Percentiles rank a stretch among this genome's conserved stretches.
phyloP scores from a whole-genome alignment of 2,113 vertebrate species.

The Piaya cayana region DNA sequence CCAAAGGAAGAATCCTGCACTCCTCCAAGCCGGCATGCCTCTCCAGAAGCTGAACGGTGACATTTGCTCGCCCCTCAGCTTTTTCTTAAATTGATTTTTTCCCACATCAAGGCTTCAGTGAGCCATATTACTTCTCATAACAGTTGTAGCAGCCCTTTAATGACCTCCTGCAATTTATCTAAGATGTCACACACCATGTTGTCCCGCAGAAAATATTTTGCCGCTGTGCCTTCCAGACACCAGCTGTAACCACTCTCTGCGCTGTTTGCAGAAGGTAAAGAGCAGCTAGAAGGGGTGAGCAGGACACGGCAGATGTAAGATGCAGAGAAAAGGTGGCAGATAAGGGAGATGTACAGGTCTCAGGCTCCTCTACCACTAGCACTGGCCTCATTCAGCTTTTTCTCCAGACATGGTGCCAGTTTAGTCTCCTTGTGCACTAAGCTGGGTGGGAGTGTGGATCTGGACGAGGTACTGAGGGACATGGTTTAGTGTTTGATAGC shows the following conservation, averaged over 20 bases:
- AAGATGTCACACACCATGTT: not conserved
- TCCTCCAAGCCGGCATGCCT: not conserved
- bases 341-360: not conserved
- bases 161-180: not conserved
- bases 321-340: not conserved
- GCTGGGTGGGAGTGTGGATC: too few species aligned
- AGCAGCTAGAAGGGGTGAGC: not conserved
- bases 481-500: too few species aligned
- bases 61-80: not conserved
- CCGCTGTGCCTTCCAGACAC: not conserved
- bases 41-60: not conserved
- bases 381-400: not conserved
- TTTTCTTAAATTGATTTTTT: not conserved
- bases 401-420: not conserved
- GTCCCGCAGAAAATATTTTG: not conserved
- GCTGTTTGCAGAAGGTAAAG: not conserved
- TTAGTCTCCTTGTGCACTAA: rapidly evolving
- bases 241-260: not conserved
- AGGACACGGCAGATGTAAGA: not conserved
- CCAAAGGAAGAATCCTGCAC: not conserved
- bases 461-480: too few species aligned
- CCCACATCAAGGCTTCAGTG: not conserved
- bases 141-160: not conserved
- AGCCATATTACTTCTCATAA: not conserved
- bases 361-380: not conserved